Percentiles rank a stretch among this genome's conserved stretches.
phyloP scores from a whole-genome alignment of 1,140 invertebrate species.

The Metaphire vulgaris region DNA sequence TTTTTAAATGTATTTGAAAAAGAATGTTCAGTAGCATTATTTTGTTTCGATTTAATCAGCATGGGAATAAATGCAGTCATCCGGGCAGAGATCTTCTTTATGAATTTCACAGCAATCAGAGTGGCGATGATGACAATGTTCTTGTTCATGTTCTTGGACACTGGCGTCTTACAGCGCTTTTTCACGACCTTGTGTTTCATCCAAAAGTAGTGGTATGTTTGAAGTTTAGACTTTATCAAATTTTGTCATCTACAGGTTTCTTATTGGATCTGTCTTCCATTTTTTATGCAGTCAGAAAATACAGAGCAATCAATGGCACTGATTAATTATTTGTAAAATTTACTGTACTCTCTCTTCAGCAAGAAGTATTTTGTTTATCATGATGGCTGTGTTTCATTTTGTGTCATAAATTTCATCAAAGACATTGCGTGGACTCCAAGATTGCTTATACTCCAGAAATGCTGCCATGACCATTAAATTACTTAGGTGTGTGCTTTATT shows the following conservation, averaged over 20 bases:
- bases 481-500: background rate
- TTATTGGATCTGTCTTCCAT: no score
- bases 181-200: slow-evolving; percentile 46
- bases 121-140: slow-evolving; percentile 42
- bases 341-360: no score
- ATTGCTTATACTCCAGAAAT: no score
- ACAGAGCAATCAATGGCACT: no score
- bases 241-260: background rate
- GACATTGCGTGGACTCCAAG: no score
- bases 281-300: no score
- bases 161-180: slow-evolving; percentile 42
- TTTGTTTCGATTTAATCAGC: background rate
- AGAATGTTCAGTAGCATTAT: background rate
- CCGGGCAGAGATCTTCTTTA: slow-evolving; percentile 44
- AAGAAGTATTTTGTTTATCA: no score
- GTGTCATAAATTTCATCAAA: no score
- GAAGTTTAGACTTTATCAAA: background rate
- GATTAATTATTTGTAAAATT: no score
- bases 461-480: no score
- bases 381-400: no score
- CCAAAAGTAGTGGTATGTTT: slow-evolving; percentile 41
- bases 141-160: slow-evolving; percentile 46
- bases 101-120: slow-evolving; percentile 48
- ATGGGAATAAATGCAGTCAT: slow-evolving; percentile 27
- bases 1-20: no score